A percentile compares a stretch with the other conserved stretches of the same genome.
Conservation (phyloP, 2,797 vertebrate species). For the Lycodopsis pacificus region DNA sequence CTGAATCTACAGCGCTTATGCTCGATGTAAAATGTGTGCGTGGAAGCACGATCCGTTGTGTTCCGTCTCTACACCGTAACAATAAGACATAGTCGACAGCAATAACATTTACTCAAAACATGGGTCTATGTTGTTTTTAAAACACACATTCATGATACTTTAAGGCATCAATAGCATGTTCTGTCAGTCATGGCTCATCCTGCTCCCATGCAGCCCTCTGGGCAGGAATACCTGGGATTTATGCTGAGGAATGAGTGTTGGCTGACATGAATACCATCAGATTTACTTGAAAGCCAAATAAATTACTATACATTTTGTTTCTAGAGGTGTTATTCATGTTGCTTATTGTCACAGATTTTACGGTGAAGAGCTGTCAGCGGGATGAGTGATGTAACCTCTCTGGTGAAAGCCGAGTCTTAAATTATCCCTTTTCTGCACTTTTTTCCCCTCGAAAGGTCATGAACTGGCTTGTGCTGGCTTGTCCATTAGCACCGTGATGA, state of each 20-base stretch:
- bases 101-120: background rate
- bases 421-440: constrained; percentile 54
- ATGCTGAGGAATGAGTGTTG: constrained; percentile 33
- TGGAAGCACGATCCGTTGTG: background rate
- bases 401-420: constrained; percentile 63
- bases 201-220: constrained; percentile 1
- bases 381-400: constrained; percentile 35
- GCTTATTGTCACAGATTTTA: constrained; percentile 5
- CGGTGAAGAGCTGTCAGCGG: constrained; percentile 19
- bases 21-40: background rate
- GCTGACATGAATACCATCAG: constrained; percentile 13
- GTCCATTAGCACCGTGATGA: constrained; percentile 62
- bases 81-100: background rate
- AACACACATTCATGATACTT: background rate
- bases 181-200: constrained; percentile 21
- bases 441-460: constrained; percentile 57
- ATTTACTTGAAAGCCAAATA: background rate
- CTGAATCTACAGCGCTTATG: background rate
- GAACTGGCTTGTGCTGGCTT: constrained; percentile 67
- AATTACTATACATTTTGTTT: background rate
- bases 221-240: constrained; percentile 31
- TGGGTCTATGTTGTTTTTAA: background rate
- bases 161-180: background rate
- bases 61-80: background rate
- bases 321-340: background rate